Conservation (phyloP, 2,797 vertebrate species). For the Pagetopsis macropterus region DNA sequence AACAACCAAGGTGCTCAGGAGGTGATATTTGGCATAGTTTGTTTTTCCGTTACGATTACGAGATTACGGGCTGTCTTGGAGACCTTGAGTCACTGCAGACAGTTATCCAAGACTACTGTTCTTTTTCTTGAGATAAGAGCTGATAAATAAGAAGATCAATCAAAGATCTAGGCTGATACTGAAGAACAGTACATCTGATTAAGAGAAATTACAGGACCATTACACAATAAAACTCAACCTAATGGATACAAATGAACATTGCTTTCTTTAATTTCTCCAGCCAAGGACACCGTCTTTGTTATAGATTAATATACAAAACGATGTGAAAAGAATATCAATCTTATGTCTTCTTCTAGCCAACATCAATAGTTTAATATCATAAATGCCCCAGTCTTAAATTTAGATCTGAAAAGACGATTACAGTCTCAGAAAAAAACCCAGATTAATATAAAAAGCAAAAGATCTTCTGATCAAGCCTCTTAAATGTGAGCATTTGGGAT, state of each 20-base stretch:
- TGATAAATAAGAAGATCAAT: slow-evolving; percentile 19
- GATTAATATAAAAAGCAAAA: slow-evolving; percentile 1
- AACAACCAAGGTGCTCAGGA: neutral
- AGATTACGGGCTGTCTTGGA: slow-evolving; percentile 4
- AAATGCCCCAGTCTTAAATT: neutral
- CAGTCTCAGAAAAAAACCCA: neutral
- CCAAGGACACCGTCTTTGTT: neutral
- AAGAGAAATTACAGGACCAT: neutral
- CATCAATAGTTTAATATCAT: neutral
- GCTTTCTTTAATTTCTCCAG: neutral
- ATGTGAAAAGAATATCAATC: too few relatives aligned
- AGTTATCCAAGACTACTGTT: neutral
- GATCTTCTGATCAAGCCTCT: neutral
- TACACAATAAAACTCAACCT: slow-evolving; percentile 6
- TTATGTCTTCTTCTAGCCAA: neutral
- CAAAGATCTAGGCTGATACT: neutral
- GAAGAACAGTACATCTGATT: slow-evolving; percentile 7
- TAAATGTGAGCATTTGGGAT: too few relatives aligned
- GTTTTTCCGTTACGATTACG: slow-evolving; percentile 22
- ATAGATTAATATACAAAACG: neutral
- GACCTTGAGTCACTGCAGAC: slow-evolving; percentile 12
- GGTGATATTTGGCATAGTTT: slow-evolving; percentile 24
- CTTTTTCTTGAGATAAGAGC: neutral
- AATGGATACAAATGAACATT: neutral
- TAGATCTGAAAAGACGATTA: neutral